Evolutionary conservation across 2,113 vertebrate species (phyloP).

Genomic region (Mola mola): DNA sequence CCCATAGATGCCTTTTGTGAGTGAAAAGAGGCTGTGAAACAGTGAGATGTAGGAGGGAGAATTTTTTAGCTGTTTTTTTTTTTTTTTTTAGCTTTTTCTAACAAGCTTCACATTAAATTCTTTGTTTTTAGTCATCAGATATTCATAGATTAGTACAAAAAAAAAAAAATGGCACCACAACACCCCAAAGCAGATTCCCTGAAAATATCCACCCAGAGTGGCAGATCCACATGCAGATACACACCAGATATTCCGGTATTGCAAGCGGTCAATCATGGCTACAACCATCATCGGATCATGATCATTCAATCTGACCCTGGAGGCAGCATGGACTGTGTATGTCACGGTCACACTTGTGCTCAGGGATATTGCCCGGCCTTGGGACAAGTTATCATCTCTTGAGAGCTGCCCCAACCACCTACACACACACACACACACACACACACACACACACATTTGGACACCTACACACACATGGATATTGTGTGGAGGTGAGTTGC

Average conservation of each 20-base stretch:
- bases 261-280: conserved; percentile 49
- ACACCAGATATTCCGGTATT: conserved; percentile 16
- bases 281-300: conserved; percentile 60
- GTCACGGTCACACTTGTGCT: conserved; percentile 58
- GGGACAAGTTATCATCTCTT: conserved; percentile 40
- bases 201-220: not conserved
- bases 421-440: conserved; percentile 7
- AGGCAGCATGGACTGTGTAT: conserved; percentile 30
- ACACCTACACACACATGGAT: not conserved
- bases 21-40: conserved; percentile 43
- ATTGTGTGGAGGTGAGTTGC: not conserved
- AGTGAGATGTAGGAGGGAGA: conserved; percentile 9
- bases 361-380: conserved; percentile 51
- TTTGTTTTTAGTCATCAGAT: not conserved
- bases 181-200: not conserved
- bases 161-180: conserved; percentile 8
- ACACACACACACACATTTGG: not conserved
- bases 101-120: conserved; percentile 14
- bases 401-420: conserved; percentile 5
- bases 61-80: too few species aligned
- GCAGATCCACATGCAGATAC: not conserved
- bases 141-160: not conserved
- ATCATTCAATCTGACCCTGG: conserved; percentile 55
- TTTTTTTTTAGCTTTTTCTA: conserved; percentile 13
- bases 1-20: conserved; percentile 70